phyloP scores from a whole-genome alignment of 1,140 invertebrate species.

The Drosophila pachea region DNA sequence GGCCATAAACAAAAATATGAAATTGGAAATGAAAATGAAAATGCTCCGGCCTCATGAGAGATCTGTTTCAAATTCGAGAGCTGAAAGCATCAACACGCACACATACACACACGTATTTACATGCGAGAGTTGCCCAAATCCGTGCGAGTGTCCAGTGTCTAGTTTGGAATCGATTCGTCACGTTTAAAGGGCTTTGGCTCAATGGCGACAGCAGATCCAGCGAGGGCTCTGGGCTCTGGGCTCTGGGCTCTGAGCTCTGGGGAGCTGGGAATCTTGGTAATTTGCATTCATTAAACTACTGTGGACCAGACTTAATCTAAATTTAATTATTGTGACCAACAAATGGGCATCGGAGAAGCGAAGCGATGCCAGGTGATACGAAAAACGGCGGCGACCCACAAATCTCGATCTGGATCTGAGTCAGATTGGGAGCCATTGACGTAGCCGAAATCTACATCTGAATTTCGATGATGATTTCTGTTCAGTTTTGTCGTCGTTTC shows the following conservation, averaged over 20 bases:
- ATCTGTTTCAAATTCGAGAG: slow-evolving; percentile 59
- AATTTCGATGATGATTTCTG: slow-evolving; percentile 30
- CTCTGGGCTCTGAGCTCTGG: slow-evolving; percentile 11
- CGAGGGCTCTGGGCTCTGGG: slow-evolving; percentile 4
- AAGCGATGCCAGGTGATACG: slow-evolving; percentile 46
- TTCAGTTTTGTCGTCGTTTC: slow-evolving; percentile 11
- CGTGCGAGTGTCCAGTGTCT: slow-evolving; percentile 46
- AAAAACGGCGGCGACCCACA: slow-evolving; percentile 38
- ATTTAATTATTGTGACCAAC: slow-evolving; percentile 74
- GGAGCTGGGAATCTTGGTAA: slow-evolving; percentile 50
- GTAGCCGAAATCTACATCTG: neutral
- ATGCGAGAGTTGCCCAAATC: neutral
- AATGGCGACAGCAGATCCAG: slow-evolving; percentile 58
- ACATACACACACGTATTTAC: neutral
- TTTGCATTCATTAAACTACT: slow-evolving; percentile 77
- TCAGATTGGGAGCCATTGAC: too few species aligned
- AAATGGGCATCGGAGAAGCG: slow-evolving; percentile 37
- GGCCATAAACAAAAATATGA: slow-evolving; percentile 57
- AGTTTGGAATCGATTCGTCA: slow-evolving; percentile 72
- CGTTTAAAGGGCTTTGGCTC: slow-evolving; percentile 64
- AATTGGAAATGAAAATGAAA: slow-evolving; percentile 18
- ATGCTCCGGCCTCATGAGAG: slow-evolving; percentile 37
- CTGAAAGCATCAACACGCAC: too few species aligned
- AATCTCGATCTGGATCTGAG: slow-evolving; percentile 18
- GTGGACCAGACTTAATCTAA: slow-evolving; percentile 69